phyloP scores from a whole-genome alignment of 2,797 vertebrate species.

The Morelia viridis region DNA sequence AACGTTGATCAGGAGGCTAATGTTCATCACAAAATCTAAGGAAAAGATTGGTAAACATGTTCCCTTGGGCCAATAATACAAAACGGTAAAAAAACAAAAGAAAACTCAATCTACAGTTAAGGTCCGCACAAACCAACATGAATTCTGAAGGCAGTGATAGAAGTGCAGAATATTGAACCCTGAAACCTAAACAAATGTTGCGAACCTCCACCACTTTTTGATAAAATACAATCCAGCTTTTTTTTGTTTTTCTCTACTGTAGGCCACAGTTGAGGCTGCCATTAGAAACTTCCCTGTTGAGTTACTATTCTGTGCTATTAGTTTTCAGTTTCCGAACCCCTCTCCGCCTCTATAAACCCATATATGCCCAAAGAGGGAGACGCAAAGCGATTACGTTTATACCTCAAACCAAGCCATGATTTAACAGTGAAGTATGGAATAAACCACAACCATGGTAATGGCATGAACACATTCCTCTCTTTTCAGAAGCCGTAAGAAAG shows the following conservation, averaged over 20 bases:
- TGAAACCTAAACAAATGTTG: conserved; percentile 23
- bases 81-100: conserved; percentile 71
- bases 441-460: background rate
- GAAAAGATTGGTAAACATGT: conserved; percentile 75
- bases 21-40: conserved; percentile 78
- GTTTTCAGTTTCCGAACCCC: background rate
- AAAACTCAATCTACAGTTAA: conserved; percentile 48
- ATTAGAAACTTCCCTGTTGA: conserved; percentile 24
- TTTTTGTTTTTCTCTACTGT: conserved; percentile 27
- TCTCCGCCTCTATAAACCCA: background rate
- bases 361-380: background rate
- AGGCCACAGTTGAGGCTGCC: background rate
- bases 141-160: conserved; percentile 18
- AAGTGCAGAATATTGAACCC: conserved; percentile 5
- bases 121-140: conserved; percentile 62
- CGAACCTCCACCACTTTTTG: background rate
- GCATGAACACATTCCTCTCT: background rate
- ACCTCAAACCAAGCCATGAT: background rate
- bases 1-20: conserved; percentile 81
- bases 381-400: background rate
- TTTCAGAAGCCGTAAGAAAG: background rate
- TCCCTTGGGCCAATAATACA: conserved; percentile 76
- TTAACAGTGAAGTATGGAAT: background rate
- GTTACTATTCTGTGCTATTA: conserved; percentile 30
- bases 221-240: conserved; percentile 20